These are phyloP conservation scores for Himalopsyche japonica DNA, from an alignment of 2,888 invertebrate species.

Conservation along the genomic window DNA sequence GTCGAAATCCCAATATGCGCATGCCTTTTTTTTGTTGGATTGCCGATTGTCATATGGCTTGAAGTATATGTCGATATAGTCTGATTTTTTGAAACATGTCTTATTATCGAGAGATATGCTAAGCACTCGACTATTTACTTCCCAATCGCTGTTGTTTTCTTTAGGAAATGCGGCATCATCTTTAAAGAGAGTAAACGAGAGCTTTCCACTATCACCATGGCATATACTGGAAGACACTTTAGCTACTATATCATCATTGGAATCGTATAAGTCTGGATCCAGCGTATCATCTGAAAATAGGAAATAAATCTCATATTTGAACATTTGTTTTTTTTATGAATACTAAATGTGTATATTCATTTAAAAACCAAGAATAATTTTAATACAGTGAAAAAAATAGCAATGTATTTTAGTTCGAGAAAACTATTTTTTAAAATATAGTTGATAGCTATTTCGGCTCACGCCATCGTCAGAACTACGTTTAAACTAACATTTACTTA, in stretches of 20 bases:
- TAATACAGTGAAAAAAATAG: no score
- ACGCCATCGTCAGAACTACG: no score
- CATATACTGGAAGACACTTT: conserved; percentile 50
- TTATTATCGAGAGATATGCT: conserved; percentile 50
- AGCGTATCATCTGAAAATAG: conserved; percentile 41
- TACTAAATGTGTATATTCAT: no score
- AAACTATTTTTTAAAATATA: no score
- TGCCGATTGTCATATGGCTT: conserved; percentile 44
- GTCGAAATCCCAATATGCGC: conserved; percentile 62
- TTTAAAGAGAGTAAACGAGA: conserved; percentile 57
- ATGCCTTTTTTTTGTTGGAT: conserved; percentile 47
- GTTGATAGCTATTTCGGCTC: no score
- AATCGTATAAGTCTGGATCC: conserved; percentile 31
- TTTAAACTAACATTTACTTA: no score
- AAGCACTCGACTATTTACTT: conserved; percentile 56
- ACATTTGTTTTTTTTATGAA: not conserved
- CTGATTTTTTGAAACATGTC: conserved; percentile 44
- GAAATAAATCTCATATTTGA: not conserved
- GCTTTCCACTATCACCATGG: conserved; percentile 44
- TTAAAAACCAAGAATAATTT: no score
- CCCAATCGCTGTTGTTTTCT: not conserved
- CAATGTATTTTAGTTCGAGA: no score
- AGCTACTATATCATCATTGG: conserved; percentile 51
- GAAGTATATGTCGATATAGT: conserved; percentile 54
- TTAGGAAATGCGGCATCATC: conserved; percentile 45